Evolutionary conservation across 2,888 invertebrate species (phyloP).

Genomic region (Sesia bembeciformis): DNA sequence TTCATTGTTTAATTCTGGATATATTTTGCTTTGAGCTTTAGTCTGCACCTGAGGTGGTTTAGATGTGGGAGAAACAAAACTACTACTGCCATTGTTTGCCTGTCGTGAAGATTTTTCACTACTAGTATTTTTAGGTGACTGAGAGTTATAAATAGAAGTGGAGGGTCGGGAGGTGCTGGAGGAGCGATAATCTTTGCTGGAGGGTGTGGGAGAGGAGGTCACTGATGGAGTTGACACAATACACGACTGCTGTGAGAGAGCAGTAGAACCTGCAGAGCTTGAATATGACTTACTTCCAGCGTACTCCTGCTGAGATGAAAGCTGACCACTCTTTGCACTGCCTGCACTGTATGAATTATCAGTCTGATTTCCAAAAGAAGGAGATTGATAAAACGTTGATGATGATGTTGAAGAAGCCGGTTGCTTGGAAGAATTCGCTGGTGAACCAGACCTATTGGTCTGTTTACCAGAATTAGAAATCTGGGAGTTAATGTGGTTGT

Average conservation of each 20-base stretch:
- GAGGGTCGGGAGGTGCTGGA: constrained; percentile 65
- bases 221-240: constrained; percentile 80
- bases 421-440: constrained; percentile 68
- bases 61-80: constrained; percentile 71
- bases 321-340: constrained; percentile 71
- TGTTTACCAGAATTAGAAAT: constrained; percentile 74
- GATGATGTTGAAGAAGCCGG: constrained; percentile 68
- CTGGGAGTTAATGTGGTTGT: constrained; percentile 79
- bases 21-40: constrained; percentile 85
- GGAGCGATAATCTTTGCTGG: constrained; percentile 78
- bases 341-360: constrained; percentile 73
- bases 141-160: constrained; percentile 53
- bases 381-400: constrained; percentile 78
- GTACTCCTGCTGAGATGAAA: constrained; percentile 71
- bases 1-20: constrained; percentile 77
- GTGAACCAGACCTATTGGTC: constrained; percentile 71
- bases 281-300: constrained; percentile 75
- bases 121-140: constrained; percentile 50
- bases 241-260: constrained; percentile 80
- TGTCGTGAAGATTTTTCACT: constrained; percentile 51
- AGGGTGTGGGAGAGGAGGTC: constrained; percentile 65
- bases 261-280: constrained; percentile 73
- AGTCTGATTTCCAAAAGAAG: constrained; percentile 75
- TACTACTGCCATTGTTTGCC: constrained; percentile 46
- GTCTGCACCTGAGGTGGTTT: constrained; percentile 78